Percentiles rank a stretch among this genome's conserved stretches.
Conservation (phyloP, 2,888 invertebrate species). For the Tupiocoris notatus region DNA sequence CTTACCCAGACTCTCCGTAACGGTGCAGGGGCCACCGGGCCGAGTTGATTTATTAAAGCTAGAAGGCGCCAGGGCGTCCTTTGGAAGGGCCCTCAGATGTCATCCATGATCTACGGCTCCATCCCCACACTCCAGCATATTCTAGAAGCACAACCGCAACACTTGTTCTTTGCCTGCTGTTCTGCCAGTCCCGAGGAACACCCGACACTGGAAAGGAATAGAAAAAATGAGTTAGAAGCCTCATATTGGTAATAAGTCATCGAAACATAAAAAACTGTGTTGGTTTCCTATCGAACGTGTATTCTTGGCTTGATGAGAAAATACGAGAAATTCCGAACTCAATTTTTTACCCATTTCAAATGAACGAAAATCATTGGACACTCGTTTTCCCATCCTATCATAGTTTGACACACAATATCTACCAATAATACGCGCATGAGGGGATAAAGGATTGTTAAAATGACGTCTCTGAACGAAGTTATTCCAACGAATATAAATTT, state of each 20-base stretch:
- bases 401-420: too few species aligned
- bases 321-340: too few species aligned
- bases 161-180: neutral
- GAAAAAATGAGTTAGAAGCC: neutral
- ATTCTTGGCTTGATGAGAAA: neutral
- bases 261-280: neutral
- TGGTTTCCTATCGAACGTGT: neutral
- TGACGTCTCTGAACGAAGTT: too few species aligned
- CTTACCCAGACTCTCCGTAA: neutral
- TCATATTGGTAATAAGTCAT: neutral
- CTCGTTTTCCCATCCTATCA: too few species aligned
- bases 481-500: too few species aligned
- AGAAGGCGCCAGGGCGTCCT: neutral
- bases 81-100: neutral
- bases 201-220: neutral
- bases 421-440: too few species aligned
- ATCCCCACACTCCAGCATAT: neutral
- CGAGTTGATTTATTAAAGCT: neutral
- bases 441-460: too few species aligned
- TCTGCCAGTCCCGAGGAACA: neutral
- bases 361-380: too few species aligned
- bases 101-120: neutral
- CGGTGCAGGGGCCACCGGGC: too few species aligned
- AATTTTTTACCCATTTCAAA: too few species aligned
- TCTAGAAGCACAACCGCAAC: neutral